A percentile compares a stretch with the other conserved stretches of the same genome.
Evolutionary conservation across 1,140 invertebrate species (phyloP).

Genomic region (Cotesia chilonis): DNA sequence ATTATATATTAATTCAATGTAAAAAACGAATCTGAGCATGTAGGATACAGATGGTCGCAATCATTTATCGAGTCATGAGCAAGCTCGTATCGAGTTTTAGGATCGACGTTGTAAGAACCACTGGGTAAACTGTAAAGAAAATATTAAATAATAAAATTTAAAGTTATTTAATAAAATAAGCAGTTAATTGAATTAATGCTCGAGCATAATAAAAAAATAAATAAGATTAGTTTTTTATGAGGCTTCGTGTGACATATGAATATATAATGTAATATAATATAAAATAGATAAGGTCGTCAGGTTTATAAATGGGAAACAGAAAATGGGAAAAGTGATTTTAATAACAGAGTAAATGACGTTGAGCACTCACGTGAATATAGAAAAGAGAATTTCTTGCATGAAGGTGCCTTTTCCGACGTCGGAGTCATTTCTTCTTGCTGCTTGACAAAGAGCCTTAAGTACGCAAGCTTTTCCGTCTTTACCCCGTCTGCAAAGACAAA

Average conservation of each 20-base stretch:
- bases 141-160: slow-evolving; percentile 20
- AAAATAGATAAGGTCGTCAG: too few relatives aligned
- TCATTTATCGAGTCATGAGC: slow-evolving; percentile 46
- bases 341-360: slow-evolving; percentile 17
- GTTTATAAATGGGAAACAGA: too few relatives aligned
- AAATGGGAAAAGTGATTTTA: slow-evolving; percentile 1
- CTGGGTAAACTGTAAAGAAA: slow-evolving; percentile 44
- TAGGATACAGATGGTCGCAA: slow-evolving; percentile 44
- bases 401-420: slow-evolving; percentile 64
- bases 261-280: too few relatives aligned
- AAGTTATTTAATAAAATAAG: not conserved
- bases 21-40: slow-evolving; percentile 47
- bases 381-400: slow-evolving; percentile 68
- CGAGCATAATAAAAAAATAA: too few relatives aligned
- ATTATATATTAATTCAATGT: slow-evolving; percentile 1
- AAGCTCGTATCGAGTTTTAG: slow-evolving; percentile 51
- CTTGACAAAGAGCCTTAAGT: slow-evolving; percentile 68
- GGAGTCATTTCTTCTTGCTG: slow-evolving; percentile 56
- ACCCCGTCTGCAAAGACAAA: slow-evolving; percentile 61
- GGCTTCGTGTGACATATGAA: too few relatives aligned
- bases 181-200: too few relatives aligned
- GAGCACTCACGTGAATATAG: slow-evolving; percentile 70
- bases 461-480: slow-evolving; percentile 68
- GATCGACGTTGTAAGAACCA: slow-evolving; percentile 44
- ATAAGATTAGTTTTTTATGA: too few relatives aligned